Evolutionary conservation across 2,113 vertebrate species (phyloP), one percentile per base, ranked within the genome.

Genomic region (Tychaedon coryphoeus): DNA sequence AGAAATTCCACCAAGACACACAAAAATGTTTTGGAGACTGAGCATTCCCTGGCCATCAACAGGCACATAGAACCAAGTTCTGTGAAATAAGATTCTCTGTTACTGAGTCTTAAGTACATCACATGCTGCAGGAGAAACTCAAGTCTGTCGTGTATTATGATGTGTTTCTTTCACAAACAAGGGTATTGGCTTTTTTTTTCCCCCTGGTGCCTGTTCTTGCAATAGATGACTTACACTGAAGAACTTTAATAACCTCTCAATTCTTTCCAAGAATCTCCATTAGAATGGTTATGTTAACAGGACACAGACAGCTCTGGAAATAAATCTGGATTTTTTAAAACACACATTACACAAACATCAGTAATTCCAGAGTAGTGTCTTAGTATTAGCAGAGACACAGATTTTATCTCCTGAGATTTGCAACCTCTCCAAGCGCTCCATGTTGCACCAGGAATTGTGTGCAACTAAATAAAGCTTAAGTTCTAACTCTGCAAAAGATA

Each of bases 191-290:
- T 51, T 62, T 33, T 17, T 36, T 50, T 50, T 5, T 0, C 4
- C 9, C 31, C 15, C 25, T 1, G 3, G 26, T 87, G 54, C 71
- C 43, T 69, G 62, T 86, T 90, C 81, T 92, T 91, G 90, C 90
- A 91, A 95, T 29, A 76, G 42, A 82, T 54, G 61, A 78, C 61
- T 93, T 87, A 14, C 42, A 71, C 57, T 47, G 33, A 75, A 87
- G 26, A 78, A 85, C 45, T 87, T 76, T 26, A 79, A 92, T 79
- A 85, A 81, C 28, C 28, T 91, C 66, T 66, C 51, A 72, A 90
- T 82, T 76, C 70, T 87, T 92, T 91, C 81, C 71, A 91, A 79
- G 81, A 88, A 62, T 58, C 62, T 85, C 70, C 62, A 88, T 62
- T 79, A 82, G 76, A 94, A 73, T 64, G 14, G 58, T 67, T 72